These are phyloP conservation scores for Nephila pilipes DNA, from an alignment of 1,140 invertebrate genomes.

Conservation along the genomic window DNA sequence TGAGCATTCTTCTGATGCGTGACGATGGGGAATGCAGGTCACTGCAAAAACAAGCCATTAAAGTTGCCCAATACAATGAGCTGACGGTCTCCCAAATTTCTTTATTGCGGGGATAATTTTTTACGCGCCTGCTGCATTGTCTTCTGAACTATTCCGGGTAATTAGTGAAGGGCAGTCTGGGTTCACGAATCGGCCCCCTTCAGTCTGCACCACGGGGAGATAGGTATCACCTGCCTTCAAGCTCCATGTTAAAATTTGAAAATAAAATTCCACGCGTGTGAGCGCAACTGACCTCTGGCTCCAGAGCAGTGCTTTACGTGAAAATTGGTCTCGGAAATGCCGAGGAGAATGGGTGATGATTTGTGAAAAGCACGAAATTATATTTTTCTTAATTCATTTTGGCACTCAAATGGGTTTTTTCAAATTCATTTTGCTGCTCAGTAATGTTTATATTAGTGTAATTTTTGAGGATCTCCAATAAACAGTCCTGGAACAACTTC, in stretches of 20 bases:
- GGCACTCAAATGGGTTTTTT: too few species aligned
- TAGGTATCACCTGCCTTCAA: conserved; percentile 41
- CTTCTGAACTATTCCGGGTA: conserved; percentile 33
- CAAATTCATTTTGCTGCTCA: too few species aligned
- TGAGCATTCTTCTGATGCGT: conserved; percentile 49
- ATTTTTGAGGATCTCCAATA: too few species aligned
- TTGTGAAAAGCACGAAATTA: too few species aligned
- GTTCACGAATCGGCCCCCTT: conserved; percentile 5
- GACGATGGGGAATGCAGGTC: conserved; percentile 61
- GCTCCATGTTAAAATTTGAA: conserved; percentile 36
- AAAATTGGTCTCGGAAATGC: neutral
- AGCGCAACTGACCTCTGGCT: neutral
- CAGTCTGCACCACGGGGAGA: neutral
- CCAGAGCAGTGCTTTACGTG: neutral
- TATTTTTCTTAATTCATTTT: too few species aligned
- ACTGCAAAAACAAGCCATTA: conserved; percentile 62
- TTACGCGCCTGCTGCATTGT: conserved; percentile 61
- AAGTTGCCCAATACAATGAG: conserved; percentile 55
- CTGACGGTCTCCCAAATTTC: conserved; percentile 41
- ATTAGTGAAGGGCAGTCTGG: conserved; percentile 44
- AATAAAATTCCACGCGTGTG: conserved; percentile 33
- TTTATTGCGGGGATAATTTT: conserved; percentile 39
- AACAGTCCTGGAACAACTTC: too few species aligned
- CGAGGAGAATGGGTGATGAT: too few species aligned
- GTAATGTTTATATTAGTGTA: too few species aligned